These are phyloP conservation scores for Neomicropteryx cornuta DNA, from an alignment of 1,140 invertebrate species.

Conservation along the genomic window DNA sequence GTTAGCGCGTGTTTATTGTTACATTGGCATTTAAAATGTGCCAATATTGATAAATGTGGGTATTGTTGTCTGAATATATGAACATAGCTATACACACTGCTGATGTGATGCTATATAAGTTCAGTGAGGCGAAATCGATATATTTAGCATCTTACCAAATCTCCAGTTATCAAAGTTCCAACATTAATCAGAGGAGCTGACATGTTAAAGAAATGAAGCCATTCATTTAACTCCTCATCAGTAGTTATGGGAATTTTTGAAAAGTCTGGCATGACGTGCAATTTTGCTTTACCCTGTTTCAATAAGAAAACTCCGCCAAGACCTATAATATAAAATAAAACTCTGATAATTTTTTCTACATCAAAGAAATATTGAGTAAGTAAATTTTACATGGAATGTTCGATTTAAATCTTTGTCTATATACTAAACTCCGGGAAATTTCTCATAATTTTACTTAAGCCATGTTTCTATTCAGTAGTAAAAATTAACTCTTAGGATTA, in stretches of 20 bases:
- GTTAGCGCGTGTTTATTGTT: no score
- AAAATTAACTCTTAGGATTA: not conserved
- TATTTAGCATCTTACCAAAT: conserved; percentile 54
- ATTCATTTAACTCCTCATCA: conserved; percentile 67
- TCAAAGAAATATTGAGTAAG: conserved; percentile 7
- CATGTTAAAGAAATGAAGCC: conserved; percentile 90
- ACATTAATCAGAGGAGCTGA: conserved; percentile 75
- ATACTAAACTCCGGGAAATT: no score
- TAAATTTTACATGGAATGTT: conserved; percentile 2
- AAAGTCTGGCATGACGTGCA: conserved; percentile 94
- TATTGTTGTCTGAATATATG: no score
- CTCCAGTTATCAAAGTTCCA: conserved; percentile 78
- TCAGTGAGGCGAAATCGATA: no score
- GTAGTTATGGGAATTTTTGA: conserved; percentile 57
- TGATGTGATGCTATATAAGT: no score
- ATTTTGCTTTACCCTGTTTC: conserved; percentile 68
- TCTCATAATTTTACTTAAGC: no score
- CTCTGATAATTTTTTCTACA: conserved; percentile 1
- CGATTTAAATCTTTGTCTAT: not conserved
- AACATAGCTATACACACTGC: no score
- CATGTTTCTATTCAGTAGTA: not conserved
- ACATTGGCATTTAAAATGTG: no score
- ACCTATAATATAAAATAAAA: conserved; percentile 34
- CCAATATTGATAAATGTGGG: no score
- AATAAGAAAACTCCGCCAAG: conserved; percentile 85